Conservation (phyloP, 2,113 vertebrate genomes). For the Pica pica region DNA sequence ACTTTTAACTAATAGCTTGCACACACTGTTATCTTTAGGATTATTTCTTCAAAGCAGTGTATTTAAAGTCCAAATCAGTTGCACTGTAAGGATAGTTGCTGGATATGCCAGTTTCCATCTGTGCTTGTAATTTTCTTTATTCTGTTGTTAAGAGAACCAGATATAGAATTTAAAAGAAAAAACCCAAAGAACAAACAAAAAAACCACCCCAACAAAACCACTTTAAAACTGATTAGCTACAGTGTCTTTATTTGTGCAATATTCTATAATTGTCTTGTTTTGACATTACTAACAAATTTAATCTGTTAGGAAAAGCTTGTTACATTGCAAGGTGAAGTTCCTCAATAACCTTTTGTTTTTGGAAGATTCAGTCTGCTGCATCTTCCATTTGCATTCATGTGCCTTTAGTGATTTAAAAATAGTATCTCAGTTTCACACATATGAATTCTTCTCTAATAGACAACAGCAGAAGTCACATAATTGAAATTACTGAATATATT, state of each 20-base stretch:
- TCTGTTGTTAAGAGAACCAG: not conserved
- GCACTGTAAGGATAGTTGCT: not conserved
- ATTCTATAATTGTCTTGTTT: not conserved
- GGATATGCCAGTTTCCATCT: not conserved
- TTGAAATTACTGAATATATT: not conserved
- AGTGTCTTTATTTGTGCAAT: not conserved
- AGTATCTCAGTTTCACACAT: not conserved
- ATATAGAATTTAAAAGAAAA: not conserved
- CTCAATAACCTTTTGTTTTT: not conserved
- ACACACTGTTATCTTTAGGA: not conserved
- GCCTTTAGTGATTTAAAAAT: not conserved
- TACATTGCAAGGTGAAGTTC: not conserved
- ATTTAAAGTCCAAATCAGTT: not conserved
- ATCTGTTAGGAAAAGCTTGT: not conserved
- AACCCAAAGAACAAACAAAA: not conserved
- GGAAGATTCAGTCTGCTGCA: not conserved
- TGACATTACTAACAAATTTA: not conserved
- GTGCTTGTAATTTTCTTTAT: not conserved
- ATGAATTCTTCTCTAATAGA: not conserved
- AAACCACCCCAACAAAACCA: not conserved
- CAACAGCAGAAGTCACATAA: not conserved
- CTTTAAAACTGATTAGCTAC: not conserved
- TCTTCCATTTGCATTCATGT: not conserved
- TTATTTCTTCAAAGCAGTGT: not conserved
- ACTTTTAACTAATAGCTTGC: not conserved